These are phyloP conservation scores for Chrysogorgia sp. DNA, from an alignment of 92 coral and sea anemone genomes.

Conservation along the genomic window DNA sequence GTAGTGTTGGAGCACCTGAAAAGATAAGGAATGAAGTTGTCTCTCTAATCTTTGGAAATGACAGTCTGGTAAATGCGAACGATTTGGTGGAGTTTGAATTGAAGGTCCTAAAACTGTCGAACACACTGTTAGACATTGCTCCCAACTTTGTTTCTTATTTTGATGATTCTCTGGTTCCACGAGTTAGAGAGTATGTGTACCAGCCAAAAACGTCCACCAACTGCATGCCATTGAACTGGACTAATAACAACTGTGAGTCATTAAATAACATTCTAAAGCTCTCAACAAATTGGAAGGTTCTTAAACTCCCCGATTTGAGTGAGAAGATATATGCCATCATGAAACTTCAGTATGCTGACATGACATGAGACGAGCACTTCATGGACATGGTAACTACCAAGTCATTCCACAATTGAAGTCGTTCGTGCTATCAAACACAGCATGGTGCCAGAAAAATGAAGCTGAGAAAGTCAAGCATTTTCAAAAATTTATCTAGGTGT, in stretches of 20 bases:
- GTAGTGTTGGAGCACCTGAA: no score
- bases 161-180: conserved; percentile 11
- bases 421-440: background rate
- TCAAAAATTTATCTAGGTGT: no score
- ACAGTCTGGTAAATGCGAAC: background rate
- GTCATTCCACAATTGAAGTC: background rate
- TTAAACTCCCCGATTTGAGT: no score
- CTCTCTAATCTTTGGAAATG: no score
- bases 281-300: no score
- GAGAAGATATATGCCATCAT: background rate
- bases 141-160: conserved; percentile 26
- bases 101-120: background rate
- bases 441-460: background rate
- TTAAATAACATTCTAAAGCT: no score
- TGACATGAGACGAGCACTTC: background rate
- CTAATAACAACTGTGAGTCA: no score
- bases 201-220: no score
- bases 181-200: background rate
- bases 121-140: conserved; percentile 7
- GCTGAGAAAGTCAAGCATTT: background rate
- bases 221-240: conserved; percentile 9
- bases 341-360: background rate
- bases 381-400: background rate
- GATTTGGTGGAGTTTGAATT: conserved; percentile 11
- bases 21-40: no score